Base-by-base conservation (phyloP, 2,797 vertebrate species). In the Poeciliopsis turneri region DNA sequence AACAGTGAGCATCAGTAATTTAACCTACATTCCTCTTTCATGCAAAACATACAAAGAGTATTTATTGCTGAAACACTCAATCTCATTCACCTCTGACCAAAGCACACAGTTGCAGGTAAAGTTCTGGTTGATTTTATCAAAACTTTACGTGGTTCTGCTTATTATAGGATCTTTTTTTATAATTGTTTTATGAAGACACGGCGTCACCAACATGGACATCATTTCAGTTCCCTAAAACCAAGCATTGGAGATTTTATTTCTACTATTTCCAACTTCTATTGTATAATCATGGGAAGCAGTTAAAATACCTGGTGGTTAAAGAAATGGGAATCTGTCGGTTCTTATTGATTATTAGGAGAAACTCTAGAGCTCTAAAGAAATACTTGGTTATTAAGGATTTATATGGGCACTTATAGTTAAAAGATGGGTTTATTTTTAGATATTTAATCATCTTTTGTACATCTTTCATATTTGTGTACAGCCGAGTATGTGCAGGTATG, bases 401-500 rank as follows among this genome's bases (percentile, higher is more conserved):
- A 68, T 4, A 41, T 23, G 36, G 10, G 36, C 2, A 2, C 3
- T 5, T 66, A 15, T 25, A 5, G 12, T 41, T 43, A 43, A 41
- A 43, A 45, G 41, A 45, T n/a, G 13, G 6, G 2, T 69, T 68
- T 41, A 2, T 39, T 36, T 39, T 36, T 4, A 36, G 30, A 36
- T 36, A 36, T 64, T 25, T 23, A 51, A 9, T 20, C 53, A 13
- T 55, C 49, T 51, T 20, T 59, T 30, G 25, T 28, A 16, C 30
- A 13, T 25, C 12, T 70, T 16, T 23, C 0, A 8, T 23, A 45
- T 61, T 30, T n/a, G 41, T 15, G 68, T 3, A 78, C 61, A 80
- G 15, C 5, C n/a, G 11, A 57, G 20, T 77, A 75, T 78, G 46
- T 39, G 75, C 70, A 69, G 77, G 76, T 77, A 74, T 59, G 33